Percentiles rank a stretch among this genome's conserved stretches.
phyloP scores from a whole-genome alignment of 2,888 invertebrate species.

The Leucoma salicis region DNA sequence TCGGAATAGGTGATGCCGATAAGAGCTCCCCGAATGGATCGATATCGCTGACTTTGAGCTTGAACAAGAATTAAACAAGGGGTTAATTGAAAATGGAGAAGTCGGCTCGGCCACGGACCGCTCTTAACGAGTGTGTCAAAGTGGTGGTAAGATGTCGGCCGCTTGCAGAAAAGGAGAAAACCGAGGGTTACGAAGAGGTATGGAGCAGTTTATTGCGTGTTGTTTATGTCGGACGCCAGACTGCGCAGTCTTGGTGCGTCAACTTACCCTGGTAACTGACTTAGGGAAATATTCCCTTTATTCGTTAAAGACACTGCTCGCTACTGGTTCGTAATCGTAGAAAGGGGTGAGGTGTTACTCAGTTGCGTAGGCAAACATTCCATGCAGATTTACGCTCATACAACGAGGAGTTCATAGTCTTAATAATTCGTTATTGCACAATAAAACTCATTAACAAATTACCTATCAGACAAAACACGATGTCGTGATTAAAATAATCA shows the following conservation, averaged over 20 bases:
- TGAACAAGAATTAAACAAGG: conserved; percentile 50
- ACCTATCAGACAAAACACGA: conserved; percentile 7
- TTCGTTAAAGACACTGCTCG: not conserved
- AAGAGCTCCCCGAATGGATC: conserved; percentile 74
- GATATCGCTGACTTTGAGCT: conserved; percentile 73
- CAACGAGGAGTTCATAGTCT: conserved; percentile 12
- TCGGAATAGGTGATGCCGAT: conserved; percentile 68
- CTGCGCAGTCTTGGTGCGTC: conserved; percentile 39
- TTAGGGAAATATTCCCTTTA: conserved; percentile 20
- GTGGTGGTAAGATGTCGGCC: conserved; percentile 99
- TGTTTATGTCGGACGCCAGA: conserved; percentile 37
- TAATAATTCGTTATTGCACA: conserved; percentile 19
- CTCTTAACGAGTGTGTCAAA: conserved; percentile 93
- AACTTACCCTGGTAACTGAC: conserved; percentile 11
- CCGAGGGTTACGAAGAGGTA: conserved; percentile 86
- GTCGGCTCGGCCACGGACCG: conserved; percentile 74
- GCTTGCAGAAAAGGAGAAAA: conserved; percentile 92
- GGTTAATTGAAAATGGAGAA: conserved; percentile 72
- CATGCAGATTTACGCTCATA: conserved; percentile 32
- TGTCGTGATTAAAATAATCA: conserved; percentile 11
- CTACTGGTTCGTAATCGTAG: conserved; percentile 7
- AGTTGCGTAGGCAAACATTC: conserved; percentile 29
- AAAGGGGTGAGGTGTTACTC: conserved; percentile 22
- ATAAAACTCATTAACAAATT: conserved; percentile 26
- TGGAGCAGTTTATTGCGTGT: conserved; percentile 22